Percentiles rank a stretch among this genome's conserved stretches.
These are phyloP conservation scores for Lamellibrachia luymesi DNA, from an alignment of 1,140 invertebrate genomes.

Conservation along the genomic window DNA sequence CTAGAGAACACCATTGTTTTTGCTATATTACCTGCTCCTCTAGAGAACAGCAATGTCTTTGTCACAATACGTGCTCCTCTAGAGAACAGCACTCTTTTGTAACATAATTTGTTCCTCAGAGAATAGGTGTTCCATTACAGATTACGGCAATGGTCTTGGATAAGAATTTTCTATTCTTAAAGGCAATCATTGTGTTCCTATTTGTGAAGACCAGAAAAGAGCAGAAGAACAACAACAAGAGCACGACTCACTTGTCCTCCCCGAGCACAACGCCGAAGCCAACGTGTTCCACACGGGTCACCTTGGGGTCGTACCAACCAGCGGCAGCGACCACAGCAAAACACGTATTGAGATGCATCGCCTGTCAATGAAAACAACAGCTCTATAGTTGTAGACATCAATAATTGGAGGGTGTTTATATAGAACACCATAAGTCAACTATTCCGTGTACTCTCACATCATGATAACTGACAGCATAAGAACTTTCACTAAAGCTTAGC, in stretches of 20 bases:
- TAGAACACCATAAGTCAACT: too few species aligned
- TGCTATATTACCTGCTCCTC: neutral
- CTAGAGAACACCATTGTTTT: neutral
- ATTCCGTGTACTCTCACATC: too few species aligned
- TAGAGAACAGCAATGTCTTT: neutral
- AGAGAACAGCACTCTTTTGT: neutral
- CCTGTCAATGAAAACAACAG: slow-evolving; percentile 45
- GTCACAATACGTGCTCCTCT: neutral
- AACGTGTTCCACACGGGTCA: slow-evolving; percentile 78
- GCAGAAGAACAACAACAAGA: neutral
- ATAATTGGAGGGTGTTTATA: too few species aligned
- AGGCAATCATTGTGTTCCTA: too few species aligned
- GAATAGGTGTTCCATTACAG: neutral
- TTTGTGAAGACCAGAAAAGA: neutral
- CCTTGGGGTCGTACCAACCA: slow-evolving; percentile 68
- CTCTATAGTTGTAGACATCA: too few species aligned
- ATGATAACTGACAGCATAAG: too few species aligned
- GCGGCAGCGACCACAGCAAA: slow-evolving; percentile 61
- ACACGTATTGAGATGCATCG: slow-evolving; percentile 78
- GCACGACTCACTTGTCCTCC: slow-evolving; percentile 73
- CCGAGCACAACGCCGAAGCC: slow-evolving; percentile 96
- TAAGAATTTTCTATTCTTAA: neutral
- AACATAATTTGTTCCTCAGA: neutral
- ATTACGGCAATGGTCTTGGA: neutral
- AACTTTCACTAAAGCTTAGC: too few species aligned